Percentiles rank a stretch among this genome's conserved stretches.
phyloP scores from a whole-genome alignment of 2,888 invertebrate species.

The Incurvaria masculella region DNA sequence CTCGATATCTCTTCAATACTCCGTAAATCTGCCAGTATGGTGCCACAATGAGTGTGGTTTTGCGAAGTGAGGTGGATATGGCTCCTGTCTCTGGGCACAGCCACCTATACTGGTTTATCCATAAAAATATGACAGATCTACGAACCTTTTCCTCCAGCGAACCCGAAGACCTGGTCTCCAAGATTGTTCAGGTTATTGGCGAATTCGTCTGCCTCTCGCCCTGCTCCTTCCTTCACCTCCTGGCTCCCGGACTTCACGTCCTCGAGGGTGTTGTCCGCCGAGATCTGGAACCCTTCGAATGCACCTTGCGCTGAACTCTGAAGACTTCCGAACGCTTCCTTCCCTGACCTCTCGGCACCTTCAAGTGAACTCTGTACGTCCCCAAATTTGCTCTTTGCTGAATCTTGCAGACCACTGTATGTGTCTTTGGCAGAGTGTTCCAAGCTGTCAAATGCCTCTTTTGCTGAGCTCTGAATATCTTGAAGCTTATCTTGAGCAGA shows the following conservation, averaged over 20 bases:
- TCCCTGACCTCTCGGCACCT: neutral
- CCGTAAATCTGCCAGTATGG: too few relatives aligned
- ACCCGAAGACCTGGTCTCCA: conserved; percentile 45
- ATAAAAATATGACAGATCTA: too few relatives aligned
- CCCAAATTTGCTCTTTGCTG: conserved; percentile 27
- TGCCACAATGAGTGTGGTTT: too few relatives aligned
- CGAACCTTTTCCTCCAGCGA: conserved; percentile 44
- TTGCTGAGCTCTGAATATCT: conserved; percentile 34
- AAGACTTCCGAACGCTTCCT: neutral
- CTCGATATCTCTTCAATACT: too few relatives aligned
- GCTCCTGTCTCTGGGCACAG: too few relatives aligned
- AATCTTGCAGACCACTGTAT: conserved; percentile 23
- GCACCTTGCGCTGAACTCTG: neutral
- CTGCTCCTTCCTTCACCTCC: conserved; percentile 28
- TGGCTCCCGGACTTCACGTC: conserved; percentile 33
- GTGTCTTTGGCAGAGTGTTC: conserved; percentile 19
- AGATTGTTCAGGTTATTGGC: conserved; percentile 45
- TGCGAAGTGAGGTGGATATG: too few relatives aligned
- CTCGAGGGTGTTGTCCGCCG: conserved; percentile 43
- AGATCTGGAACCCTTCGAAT: conserved; percentile 47
- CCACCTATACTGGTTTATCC: too few relatives aligned
- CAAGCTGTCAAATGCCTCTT: conserved; percentile 36
- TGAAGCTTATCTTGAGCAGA: conserved; percentile 26
- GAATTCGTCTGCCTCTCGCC: conserved; percentile 41
- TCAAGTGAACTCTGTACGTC: neutral